phyloP scores from a whole-genome alignment of 2,797 vertebrate species.

The Sebastes taczanowskii region DNA sequence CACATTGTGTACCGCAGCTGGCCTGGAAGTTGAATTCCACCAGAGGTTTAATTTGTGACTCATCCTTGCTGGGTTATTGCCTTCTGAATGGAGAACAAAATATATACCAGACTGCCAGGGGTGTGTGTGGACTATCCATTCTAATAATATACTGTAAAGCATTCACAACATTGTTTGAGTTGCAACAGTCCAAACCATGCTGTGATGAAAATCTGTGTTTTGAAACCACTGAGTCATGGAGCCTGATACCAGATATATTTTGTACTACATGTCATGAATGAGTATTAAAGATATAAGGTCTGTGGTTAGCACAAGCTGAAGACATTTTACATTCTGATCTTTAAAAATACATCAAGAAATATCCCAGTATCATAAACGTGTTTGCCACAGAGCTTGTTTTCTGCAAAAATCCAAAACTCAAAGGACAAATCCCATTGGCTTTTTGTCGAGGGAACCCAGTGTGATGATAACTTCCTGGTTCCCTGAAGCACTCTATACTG shows the following conservation, averaged over 20 bases:
- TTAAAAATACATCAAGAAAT: no score
- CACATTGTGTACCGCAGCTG: conserved; percentile 36
- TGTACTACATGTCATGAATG: neutral
- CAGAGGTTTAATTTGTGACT: conserved; percentile 37
- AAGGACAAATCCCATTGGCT: no score
- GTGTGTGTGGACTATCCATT: neutral
- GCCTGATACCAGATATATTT: neutral
- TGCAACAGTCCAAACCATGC: neutral
- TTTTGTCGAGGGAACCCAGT: no score
- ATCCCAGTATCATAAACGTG: no score
- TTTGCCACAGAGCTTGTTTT: no score
- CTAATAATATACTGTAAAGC: neutral
- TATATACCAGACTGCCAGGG: conserved; percentile 1
- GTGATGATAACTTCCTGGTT: no score
- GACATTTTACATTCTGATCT: no score
- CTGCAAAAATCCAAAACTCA: no score
- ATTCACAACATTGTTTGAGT: neutral
- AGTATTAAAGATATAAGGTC: no score
- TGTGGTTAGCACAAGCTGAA: no score
- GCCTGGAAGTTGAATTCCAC: conserved; percentile 15
- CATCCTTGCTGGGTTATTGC: conserved; percentile 19
- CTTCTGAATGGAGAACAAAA: conserved; percentile 13
- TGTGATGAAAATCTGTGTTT: neutral
- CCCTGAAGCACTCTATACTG: neutral
- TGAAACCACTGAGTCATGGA: neutral